Evolutionary conservation across 2,113 vertebrate species (phyloP), one percentile per base, ranked within the genome.

Genomic region (Callopanchax toddi): DNA sequence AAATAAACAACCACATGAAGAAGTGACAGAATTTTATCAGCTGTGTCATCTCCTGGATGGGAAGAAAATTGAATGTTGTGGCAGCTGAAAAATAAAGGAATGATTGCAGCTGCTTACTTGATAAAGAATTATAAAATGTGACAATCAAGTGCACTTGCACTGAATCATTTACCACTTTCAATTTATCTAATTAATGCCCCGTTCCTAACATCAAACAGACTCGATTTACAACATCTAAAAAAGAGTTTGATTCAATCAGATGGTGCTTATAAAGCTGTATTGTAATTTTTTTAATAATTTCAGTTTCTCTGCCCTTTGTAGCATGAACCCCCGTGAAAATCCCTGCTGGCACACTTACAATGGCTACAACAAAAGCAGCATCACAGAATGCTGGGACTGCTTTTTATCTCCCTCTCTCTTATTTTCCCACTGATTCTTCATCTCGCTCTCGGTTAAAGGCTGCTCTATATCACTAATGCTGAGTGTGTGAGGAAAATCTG

Each of bases 261-360:
- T 29, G 29, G 10, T 3, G 6, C 29, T 7, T 3, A 6, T 7
- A 6, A 32, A 32, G 29, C 29, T 32, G 6, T 32, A 9, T 32
- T 32, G 29, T 8, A 6, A 32, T 32, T 32, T 32, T 9, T 7
- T 9, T 32, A 32, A 32, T 32, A 32, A 32, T 32, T 32, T 32
- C 64, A 15, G 66, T 60, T 53, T 11, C 16, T 8, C 42, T 61
- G 10, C 23, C 46, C 25, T 74, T 59, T 62, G 4, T 29, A 26
- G 22, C 12, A 16, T 51, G 53, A 49, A 60, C 21, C 1, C 46
- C 32, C 43, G n/a, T n/a, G 32, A 71, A 36, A 40, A 73, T 6
- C 51, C 71, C 59, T 37, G n/a, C 48, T 69, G 60, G 49, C 65
- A 62, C 12, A 61, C 11, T 0, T 29, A 62, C 52, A 34, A 20